Evolutionary conservation across 2,113 vertebrate species (phyloP).

Genomic region (Nibea coibor): DNA sequence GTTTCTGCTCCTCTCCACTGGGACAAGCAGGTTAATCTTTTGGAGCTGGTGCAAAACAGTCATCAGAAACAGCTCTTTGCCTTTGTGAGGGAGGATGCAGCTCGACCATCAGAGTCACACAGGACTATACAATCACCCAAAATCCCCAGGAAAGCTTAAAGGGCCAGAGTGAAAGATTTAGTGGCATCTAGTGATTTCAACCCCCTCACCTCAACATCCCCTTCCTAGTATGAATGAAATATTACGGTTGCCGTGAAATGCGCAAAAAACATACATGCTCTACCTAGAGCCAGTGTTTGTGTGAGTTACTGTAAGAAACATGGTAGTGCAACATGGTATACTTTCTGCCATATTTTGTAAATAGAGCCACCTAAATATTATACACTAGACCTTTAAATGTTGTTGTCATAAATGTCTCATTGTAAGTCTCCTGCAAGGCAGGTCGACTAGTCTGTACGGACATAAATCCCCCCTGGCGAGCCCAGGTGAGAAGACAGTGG

Average conservation of each 20-base stretch:
- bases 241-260: too few relatives aligned
- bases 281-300: too few relatives aligned
- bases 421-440: background rate
- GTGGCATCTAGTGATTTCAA: too few relatives aligned
- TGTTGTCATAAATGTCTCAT: background rate
- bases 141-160: background rate
- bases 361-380: too few relatives aligned
- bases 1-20: conserved; percentile 42
- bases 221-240: too few relatives aligned
- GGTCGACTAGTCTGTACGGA: conserved; percentile 11
- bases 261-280: too few relatives aligned
- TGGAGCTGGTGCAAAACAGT: conserved; percentile 1
- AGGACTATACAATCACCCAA: background rate
- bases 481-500: conserved; percentile 36
- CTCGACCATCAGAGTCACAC: background rate
- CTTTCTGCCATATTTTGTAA: too few relatives aligned
- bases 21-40: conserved; percentile 48
- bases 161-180: too few relatives aligned
- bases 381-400: background rate
- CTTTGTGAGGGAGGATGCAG: background rate
- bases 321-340: too few relatives aligned
- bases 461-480: background rate
- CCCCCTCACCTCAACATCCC: too few relatives aligned
- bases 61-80: conserved; percentile 12
- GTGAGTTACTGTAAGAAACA: too few relatives aligned